phyloP scores from a whole-genome alignment of 1,140 invertebrate genomes.

The Heliothis subflexa region DNA sequence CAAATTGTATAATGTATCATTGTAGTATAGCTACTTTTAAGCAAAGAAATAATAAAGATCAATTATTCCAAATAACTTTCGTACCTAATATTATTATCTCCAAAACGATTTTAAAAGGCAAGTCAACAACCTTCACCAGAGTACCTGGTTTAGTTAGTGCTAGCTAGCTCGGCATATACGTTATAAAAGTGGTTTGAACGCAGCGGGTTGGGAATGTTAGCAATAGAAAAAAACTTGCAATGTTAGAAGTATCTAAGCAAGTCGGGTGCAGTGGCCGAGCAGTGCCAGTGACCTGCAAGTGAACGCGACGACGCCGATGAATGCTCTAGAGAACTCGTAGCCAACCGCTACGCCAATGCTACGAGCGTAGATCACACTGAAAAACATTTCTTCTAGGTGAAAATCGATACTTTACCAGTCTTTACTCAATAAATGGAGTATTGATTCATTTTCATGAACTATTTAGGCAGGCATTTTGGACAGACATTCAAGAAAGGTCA shows the following conservation, averaged over 20 bases:
- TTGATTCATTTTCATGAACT: too few relatives aligned
- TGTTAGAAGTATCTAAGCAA: constrained; percentile 84
- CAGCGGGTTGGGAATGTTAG: constrained; percentile 75
- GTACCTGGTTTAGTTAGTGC: constrained; percentile 35
- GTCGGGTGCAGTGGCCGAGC: constrained; percentile 79
- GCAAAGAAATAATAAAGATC: too few relatives aligned
- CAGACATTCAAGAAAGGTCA: too few relatives aligned
- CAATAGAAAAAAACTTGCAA: constrained; percentile 82
- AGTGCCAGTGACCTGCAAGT: constrained; percentile 78
- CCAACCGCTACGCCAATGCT: constrained; percentile 69
- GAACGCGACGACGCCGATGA: constrained; percentile 53
- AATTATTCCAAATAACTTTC: neutral
- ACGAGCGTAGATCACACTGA: constrained; percentile 56
- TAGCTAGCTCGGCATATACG: constrained; percentile 51
- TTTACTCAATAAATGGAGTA: neutral
- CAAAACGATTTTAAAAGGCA: neutral
- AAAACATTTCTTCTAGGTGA: constrained; percentile 4
- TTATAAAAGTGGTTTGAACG: constrained; percentile 73
- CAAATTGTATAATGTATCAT: neutral
- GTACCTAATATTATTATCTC: neutral
- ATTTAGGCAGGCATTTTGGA: too few relatives aligned
- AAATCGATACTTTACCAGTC: neutral
- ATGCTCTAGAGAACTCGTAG: constrained; percentile 68
- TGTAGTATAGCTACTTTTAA: neutral
- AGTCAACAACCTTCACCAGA: constrained; percentile 29